A percentile compares a stretch with the other conserved stretches of the same genome.
These are phyloP conservation scores for Bombus polaris DNA, from an alignment of 1,140 invertebrate genomes.

Conservation along the genomic window DNA sequence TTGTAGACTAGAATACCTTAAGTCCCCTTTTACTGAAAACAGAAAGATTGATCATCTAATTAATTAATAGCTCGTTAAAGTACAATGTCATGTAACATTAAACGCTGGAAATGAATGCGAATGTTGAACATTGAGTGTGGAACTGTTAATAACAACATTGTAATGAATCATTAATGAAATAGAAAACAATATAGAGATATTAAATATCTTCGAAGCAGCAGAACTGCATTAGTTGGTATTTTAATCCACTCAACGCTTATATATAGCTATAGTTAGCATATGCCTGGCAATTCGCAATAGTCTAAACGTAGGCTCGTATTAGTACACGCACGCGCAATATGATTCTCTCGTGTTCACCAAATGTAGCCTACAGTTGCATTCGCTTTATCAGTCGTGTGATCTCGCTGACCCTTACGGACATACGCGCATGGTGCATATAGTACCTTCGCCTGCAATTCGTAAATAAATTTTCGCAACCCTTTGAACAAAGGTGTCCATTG, in stretches of 20 bases:
- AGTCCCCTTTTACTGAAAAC: too few relatives aligned
- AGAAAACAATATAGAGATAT: too few relatives aligned
- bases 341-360: slow-evolving; percentile 12
- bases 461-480: background rate
- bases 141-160: too few relatives aligned
- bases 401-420: slow-evolving; percentile 41
- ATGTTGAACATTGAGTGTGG: too few relatives aligned
- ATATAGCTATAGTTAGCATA: background rate
- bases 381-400: slow-evolving; percentile 52
- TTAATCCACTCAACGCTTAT: background rate
- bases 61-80: too few relatives aligned
- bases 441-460: background rate
- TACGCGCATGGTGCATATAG: background rate
- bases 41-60: too few relatives aligned
- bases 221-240: too few relatives aligned
- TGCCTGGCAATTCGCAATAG: background rate
- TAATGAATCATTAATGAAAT: too few relatives aligned
- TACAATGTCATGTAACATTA: too few relatives aligned
- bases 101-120: too few relatives aligned
- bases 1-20: too few relatives aligned
- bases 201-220: too few relatives aligned
- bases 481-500: background rate
- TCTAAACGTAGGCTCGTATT: slow-evolving; percentile 20
- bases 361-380: slow-evolving; percentile 34
- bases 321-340: slow-evolving; percentile 37